These are phyloP conservation scores for Aphaenogaster rudis DNA, from an alignment of 1,140 invertebrate genomes.

Conservation along the genomic window DNA sequence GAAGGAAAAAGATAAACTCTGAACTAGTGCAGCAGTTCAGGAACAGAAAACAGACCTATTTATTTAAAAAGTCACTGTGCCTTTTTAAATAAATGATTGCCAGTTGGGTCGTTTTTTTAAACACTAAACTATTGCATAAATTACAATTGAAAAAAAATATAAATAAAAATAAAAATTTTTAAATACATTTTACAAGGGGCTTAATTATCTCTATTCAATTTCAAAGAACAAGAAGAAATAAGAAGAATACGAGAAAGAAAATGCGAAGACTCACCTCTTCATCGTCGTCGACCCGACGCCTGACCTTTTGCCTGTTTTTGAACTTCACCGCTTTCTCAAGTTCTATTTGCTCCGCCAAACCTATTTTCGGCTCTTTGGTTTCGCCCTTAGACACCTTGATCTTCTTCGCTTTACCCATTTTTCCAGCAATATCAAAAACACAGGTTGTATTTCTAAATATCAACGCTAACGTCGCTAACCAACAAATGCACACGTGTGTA, in stretches of 20 bases:
- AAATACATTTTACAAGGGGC: slow-evolving; percentile 43
- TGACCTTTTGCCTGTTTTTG: slow-evolving; percentile 88
- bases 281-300: slow-evolving; percentile 87
- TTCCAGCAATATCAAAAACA: not conserved
- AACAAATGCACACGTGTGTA: not conserved
- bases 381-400: slow-evolving; percentile 88
- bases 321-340: slow-evolving; percentile 86
- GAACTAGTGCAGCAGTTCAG: too few relatives aligned
- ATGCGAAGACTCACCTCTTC: slow-evolving; percentile 87
- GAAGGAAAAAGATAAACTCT: too few relatives aligned
- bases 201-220: slow-evolving; percentile 35
- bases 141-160: not conserved
- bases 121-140: not conserved
- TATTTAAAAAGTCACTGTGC: too few relatives aligned
- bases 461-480: not conserved
- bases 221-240: not conserved
- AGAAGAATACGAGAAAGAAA: not conserved
- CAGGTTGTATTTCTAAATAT: not conserved
- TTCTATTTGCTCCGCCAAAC: slow-evolving; percentile 89
- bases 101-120: too few relatives aligned
- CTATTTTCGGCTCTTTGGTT: slow-evolving; percentile 84
- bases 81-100: too few relatives aligned
- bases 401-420: slow-evolving; percentile 90
- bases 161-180: not conserved
- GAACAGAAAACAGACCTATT: too few relatives aligned